Percentiles rank a stretch among this genome's conserved stretches.
phyloP scores from a whole-genome alignment of 1,140 invertebrate species.

The Arion vulgaris region DNA sequence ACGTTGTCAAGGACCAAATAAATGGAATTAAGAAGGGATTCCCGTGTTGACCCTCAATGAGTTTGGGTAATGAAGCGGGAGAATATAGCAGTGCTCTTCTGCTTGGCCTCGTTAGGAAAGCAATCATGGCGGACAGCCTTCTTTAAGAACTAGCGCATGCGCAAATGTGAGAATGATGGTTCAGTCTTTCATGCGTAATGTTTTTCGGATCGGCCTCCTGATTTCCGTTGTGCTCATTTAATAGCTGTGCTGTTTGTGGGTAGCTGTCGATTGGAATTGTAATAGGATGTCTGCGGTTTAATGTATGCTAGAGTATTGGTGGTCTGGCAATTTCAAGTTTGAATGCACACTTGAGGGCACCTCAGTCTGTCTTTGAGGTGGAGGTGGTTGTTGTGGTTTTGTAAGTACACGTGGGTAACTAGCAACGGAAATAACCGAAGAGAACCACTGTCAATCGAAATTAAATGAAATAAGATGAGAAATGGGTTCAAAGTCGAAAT shows the following conservation, averaged over 20 bases:
- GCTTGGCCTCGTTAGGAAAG: slow-evolving; percentile 35
- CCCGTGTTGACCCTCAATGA: slow-evolving; percentile 15
- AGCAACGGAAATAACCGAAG: too few species aligned
- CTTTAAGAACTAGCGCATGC: slow-evolving; percentile 32
- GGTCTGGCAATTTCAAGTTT: not conserved
- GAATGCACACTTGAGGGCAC: too few species aligned
- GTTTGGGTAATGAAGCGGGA: slow-evolving; percentile 39
- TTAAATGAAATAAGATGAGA: too few species aligned
- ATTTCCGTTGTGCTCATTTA: not conserved
- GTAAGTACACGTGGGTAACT: too few species aligned
- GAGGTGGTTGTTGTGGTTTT: too few species aligned
- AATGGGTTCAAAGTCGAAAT: too few species aligned
- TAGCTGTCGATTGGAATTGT: not conserved
- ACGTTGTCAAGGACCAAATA: slow-evolving; percentile 34
- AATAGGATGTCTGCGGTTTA: not conserved
- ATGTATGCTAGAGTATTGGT: not conserved
- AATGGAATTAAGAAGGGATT: slow-evolving; percentile 29
- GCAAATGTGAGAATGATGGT: slow-evolving; percentile 41
- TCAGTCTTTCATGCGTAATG: slow-evolving; percentile 22
- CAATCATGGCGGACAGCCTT: slow-evolving; percentile 36
- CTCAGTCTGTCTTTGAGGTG: too few species aligned
- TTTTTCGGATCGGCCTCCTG: not conserved
- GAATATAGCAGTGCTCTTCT: slow-evolving; percentile 28
- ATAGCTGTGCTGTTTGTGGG: not conserved
- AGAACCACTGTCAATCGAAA: too few species aligned